A percentile compares a stretch with the other conserved stretches of the same genome.
Evolutionary conservation across 2,888 invertebrate species (phyloP).

Genomic region (Maniola hyperantus): DNA sequence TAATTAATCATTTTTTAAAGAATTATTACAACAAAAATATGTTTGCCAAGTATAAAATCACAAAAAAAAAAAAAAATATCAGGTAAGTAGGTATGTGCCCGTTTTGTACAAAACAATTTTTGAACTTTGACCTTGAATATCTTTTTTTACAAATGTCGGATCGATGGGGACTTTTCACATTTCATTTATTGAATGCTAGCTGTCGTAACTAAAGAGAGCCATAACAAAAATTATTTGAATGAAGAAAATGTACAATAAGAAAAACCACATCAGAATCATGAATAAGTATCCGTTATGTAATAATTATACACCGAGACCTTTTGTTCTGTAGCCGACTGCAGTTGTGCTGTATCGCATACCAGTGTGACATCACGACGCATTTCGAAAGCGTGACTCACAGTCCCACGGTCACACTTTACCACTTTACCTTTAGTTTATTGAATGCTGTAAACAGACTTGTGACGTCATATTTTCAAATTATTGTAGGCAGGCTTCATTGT

Average conservation of each 20-base stretch:
- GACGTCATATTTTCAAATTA: conserved; percentile 14
- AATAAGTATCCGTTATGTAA: conserved; percentile 25
- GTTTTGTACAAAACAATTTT: too few species aligned
- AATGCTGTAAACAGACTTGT: conserved; percentile 23
- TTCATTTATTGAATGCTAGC: too few species aligned
- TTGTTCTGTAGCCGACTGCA: conserved; percentile 26
- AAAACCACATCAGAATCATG: not conserved
- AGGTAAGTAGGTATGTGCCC: too few species aligned
- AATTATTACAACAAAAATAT: too few species aligned
- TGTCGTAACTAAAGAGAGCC: too few species aligned
- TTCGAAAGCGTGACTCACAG: conserved; percentile 38
- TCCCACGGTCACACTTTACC: conserved; percentile 19
- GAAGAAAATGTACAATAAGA: too few species aligned
- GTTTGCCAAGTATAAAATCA: too few species aligned
- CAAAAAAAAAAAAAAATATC: too few species aligned
- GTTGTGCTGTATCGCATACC: conserved; percentile 21
- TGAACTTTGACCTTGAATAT: too few species aligned
- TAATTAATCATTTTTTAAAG: too few species aligned
- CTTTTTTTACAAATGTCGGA: too few species aligned
- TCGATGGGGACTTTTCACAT: too few species aligned
- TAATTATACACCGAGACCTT: conserved; percentile 25
- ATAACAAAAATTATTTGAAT: not conserved
- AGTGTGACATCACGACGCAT: conserved; percentile 36
- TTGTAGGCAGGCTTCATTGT: not conserved
- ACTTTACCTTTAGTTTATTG: conserved; percentile 20